These are phyloP conservation scores for Empis livida DNA, from an alignment of 2,888 invertebrate genomes.

Conservation along the genomic window DNA sequence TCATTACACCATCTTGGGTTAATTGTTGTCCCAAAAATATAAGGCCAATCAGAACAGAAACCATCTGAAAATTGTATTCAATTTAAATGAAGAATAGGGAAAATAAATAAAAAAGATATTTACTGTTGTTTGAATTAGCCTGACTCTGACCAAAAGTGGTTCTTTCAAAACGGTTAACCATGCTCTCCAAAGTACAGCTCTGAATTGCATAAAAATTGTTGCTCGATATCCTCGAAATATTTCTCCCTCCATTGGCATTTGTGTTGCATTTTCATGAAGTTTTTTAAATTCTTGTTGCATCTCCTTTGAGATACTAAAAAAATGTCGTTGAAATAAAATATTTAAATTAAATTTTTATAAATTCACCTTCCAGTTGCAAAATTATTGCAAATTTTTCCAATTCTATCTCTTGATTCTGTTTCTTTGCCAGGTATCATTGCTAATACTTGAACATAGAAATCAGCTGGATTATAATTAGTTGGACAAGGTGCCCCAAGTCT, in stretches of 20 bases:
- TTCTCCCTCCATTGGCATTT: constrained; percentile 8
- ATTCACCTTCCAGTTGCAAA: constrained; percentile 39
- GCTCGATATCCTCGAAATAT: constrained; percentile 51
- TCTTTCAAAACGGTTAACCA: constrained; percentile 82
- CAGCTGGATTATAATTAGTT: constrained; percentile 85
- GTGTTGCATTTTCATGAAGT: constrained; percentile 17
- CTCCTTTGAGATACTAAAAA: constrained; percentile 23
- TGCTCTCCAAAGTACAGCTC: constrained; percentile 80
- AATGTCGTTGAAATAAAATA: no score
- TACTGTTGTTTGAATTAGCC: constrained; percentile 79
- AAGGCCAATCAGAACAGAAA: constrained; percentile 73
- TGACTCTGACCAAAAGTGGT: constrained; percentile 78
- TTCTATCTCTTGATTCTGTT: constrained; percentile 60
- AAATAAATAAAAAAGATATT: no score
- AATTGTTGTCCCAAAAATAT: constrained; percentile 74
- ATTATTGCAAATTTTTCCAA: constrained; percentile 65
- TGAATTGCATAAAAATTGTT: constrained; percentile 77
- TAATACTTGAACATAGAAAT: constrained; percentile 81
- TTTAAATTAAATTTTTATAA: not conserved
- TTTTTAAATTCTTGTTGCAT: constrained; percentile 27
- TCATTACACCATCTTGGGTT: constrained; percentile 82
- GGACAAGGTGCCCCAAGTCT: constrained; percentile 76
- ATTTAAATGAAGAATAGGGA: no score
- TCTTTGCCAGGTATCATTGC: constrained; percentile 79
- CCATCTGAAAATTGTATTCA: constrained; percentile 53